Evolutionary conservation across 1,140 invertebrate genomes (phyloP).

Genomic region (Drosophila repleta): DNA sequence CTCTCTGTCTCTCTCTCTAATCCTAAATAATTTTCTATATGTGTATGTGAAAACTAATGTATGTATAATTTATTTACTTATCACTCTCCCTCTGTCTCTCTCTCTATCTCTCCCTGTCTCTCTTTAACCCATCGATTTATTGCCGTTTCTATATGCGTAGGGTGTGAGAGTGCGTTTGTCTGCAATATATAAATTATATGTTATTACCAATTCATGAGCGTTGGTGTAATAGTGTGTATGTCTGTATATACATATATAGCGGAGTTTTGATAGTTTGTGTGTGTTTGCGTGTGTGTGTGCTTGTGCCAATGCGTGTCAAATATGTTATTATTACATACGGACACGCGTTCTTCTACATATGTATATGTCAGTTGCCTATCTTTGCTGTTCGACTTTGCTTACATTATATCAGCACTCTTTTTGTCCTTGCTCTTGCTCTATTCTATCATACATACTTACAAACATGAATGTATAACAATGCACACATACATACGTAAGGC

Average conservation of each 20-base stretch:
- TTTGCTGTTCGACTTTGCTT: not conserved
- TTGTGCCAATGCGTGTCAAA: not conserved
- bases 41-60: not conserved
- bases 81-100: not conserved
- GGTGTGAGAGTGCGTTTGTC: not conserved
- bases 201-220: not conserved
- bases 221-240: no score
- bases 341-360: not conserved
- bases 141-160: not conserved
- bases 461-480: not conserved
- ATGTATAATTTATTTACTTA: not conserved
- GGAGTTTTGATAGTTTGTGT: not conserved
- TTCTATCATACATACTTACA: no score
- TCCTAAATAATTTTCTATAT: not conserved
- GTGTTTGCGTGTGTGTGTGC: not conserved
- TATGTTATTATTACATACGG: no score
- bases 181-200: no score
- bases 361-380: not conserved
- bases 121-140: not conserved
- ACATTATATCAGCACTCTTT: not conserved
- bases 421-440: not conserved
- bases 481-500: not conserved
- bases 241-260: no score
- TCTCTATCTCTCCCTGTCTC: no score
- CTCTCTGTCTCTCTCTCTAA: constrained; percentile 3